Evolutionary conservation across 64 coral and sea anemone genomes (phyloP), one percentile per base, ranked within the genome.

Genomic region (Stichodactyla helianthus): DNA sequence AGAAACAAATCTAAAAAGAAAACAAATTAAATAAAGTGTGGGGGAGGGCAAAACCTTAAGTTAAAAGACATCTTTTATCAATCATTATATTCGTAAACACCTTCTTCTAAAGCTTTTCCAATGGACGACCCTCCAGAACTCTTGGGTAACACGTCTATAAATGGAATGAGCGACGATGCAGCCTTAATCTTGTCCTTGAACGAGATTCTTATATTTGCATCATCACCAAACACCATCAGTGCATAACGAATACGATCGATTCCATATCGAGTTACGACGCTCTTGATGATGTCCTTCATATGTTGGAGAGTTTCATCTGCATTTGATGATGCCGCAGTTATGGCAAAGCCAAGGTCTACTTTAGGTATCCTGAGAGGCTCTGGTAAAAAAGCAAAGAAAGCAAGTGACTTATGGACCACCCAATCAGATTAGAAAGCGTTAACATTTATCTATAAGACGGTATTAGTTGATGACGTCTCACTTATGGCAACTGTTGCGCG

Each of bases 201-300:
- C 5, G 67, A 53, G 5, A 95, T 52, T 52, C 71, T 89, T 8
- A 89, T 92, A 35, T 5, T 84, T 56, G 88, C 90, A 19, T 82
- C 84, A 18, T 84, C 78, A 27, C 81, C 79, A 50, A 79, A 95
- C 6, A 88, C 61, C 77, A 95, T 92, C 17, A 95, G 52, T 19
- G 89, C 90, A 85, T 92, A 95, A 2, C 88, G 94, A 67, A 95
- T 95, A n/a, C 70, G 56, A 16, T 87, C 87, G 28, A 84, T 86
- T 63, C 94, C 90, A 50, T 95, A 95, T 35, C 51, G 70, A 15
- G 87, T 77, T 23, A 85, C 88, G n/a, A 95, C 64, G 54, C 85
- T 89, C 58, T 89, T 87, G 77, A 95, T 89, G 55, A 92, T 86
- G 64, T 91, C 84, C 28, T 92, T 95, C 90, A 95, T 92, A 50